Base-by-base conservation (phyloP, 2,113 vertebrate species). In the Bufo gargarizans region DNA sequence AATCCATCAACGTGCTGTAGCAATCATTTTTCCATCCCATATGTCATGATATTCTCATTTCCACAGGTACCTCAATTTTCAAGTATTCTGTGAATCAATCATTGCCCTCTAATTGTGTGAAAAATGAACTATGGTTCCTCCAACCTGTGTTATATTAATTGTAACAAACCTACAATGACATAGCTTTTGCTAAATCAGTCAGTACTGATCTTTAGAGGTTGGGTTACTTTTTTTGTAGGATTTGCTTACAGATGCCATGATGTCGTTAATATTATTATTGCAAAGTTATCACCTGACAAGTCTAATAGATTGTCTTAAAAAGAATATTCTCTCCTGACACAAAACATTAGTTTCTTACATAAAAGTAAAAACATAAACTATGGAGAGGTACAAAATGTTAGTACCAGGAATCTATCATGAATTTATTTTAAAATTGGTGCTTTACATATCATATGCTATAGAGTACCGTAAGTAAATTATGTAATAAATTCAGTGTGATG, bases 21-120 rank as follows among this genome's bases (percentile, higher is more conserved):
- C 20, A 33, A 55, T 71, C 19, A 55, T 53, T 69, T 53, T n/a
- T 55, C 59, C 49, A 6, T 69, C 14, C 16, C 49, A 20, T 69
- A 55, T 83, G 5, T 84, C 43, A 83, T 67, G 19, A 65, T 83
- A 49, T 63, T 83, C 47, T 83, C 61, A 69, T 67, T 83, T 83
- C 61, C 45, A 53, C 81, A 71, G n/a, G 45, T 69, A 22, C 11
- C 63, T 71, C 58, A 63, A 43, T 61, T 16, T 80, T 56, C n/a
- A 19, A 45, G 1, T 20, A 50, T 50, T 19, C 16, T 45, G 33
- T 17, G 6, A 33, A 84, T 84, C 63, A 53, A 65, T 83, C 49
- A 67, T 69, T 53, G 17, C 43, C 20, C 45, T 49, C 20, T 84
- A 84, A 55, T 71, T 84, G 20, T 67, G 45, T 84, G 65, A 55